Base-by-base conservation (phyloP, 2,888 invertebrate species). In the Idaea straminata region DNA sequence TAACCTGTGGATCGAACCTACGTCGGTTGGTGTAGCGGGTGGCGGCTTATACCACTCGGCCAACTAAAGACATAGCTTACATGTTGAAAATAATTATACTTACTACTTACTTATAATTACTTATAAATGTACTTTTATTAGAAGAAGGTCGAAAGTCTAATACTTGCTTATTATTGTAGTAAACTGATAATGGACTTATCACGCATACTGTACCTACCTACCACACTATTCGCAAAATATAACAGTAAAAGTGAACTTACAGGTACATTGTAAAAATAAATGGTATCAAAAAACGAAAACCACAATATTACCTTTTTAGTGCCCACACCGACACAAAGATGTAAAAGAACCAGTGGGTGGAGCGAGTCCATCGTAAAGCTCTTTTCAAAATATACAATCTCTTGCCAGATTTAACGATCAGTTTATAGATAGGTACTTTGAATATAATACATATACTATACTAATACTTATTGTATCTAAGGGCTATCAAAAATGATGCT, bases 401-500 rank as follows among this genome's bases (percentile, higher is more conserved):
- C 82, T 81, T 78, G 82, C 82, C 86, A 88, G 89, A 91, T 91
- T 92, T 92, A 91, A 92, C 91, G 88, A 88, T 70, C 88, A 87
- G 89, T 92, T 91, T 92, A 92, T 91, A 88, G 91, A 89, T 88
- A 85, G 36, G 47, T 10, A 47, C 25, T 25, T 25, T 25, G 3
- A 25, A 25, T 25, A 25, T 25, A 10, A 10, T 47, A 47, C 47
- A 47, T 47, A 47, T 13, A 4, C 13, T 6, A 13, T 47, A 47
- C 3, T 47, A 10, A 7, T 47, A 47, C 13, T 7, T 47, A 47
- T 47, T 47, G 3, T 47, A 47, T 13, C 13, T 13, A 7, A 47
- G 6, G 10, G 47, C 10, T 7, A 6, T 0, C 4, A 13, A 10
- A 47, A 3, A 47, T 25, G 25, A 25, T 3, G 25, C 25, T 25